A percentile compares a stretch with the other conserved stretches of the same genome.
phyloP scores from a whole-genome alignment of 2,888 invertebrate genomes.

The Hydrotaea diabolus region DNA sequence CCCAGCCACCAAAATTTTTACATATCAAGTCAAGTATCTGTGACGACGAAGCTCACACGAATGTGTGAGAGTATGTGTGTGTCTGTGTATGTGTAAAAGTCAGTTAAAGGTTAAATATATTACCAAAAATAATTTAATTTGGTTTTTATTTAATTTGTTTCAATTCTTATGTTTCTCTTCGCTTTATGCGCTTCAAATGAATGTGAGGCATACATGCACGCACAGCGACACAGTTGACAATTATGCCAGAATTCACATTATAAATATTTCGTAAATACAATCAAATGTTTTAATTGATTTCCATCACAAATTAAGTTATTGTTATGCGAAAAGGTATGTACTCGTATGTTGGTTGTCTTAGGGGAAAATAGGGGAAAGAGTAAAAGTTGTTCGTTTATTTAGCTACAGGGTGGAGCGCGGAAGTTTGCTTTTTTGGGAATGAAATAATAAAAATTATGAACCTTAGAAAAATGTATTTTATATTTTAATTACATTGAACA shows the following conservation, averaged over 20 bases:
- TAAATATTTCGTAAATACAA: not conserved
- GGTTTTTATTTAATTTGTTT: constrained; percentile 25
- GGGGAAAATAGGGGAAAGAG: too few relatives aligned
- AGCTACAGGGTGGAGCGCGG: too few relatives aligned
- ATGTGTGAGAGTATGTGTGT: too few relatives aligned
- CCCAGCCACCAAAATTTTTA: too few relatives aligned
- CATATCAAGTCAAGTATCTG: constrained; percentile 11
- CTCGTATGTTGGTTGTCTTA: too few relatives aligned
- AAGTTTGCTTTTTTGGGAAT: too few relatives aligned
- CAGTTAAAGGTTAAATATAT: constrained; percentile 64
- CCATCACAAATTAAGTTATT: not conserved
- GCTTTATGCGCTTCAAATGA: not conserved
- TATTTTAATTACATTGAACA: too few relatives aligned
- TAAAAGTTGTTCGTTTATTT: too few relatives aligned
- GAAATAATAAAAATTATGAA: too few relatives aligned
- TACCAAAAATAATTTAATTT: constrained; percentile 39
- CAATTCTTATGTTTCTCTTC: not conserved
- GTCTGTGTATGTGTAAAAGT: constrained; percentile 55
- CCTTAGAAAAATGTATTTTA: too few relatives aligned
- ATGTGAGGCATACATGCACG: too few relatives aligned
- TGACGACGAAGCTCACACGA: not conserved
- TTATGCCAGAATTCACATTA: not conserved
- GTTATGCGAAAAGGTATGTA: not conserved
- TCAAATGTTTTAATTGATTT: constrained; percentile 18
- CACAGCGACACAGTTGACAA: not conserved